Evolutionary conservation across 1,140 invertebrate genomes (phyloP).

Genomic region (Drosophila erecta): DNA sequence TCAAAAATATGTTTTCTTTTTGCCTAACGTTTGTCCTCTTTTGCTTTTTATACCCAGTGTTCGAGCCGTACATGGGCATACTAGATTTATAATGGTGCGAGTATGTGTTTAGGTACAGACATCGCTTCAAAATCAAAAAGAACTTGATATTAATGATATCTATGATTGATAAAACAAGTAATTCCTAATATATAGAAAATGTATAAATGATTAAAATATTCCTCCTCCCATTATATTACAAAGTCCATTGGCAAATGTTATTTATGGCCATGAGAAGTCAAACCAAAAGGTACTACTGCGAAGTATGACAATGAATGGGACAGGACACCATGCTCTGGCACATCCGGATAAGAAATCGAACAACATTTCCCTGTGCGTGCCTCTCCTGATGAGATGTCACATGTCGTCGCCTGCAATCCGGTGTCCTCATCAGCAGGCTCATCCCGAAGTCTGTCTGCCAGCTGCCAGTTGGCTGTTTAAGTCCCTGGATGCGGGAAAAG

Average conservation of each 20-base stretch:
- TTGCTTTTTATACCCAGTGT: conserved; percentile 23
- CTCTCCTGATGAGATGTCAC: conserved; percentile 72
- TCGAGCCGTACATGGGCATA: not conserved
- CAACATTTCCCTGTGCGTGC: conserved; percentile 49
- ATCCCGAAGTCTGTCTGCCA: conserved; percentile 8
- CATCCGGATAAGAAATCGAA: conserved; percentile 10
- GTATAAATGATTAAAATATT: no score
- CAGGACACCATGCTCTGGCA: not conserved
- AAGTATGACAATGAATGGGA: not conserved
- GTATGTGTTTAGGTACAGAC: not conserved
- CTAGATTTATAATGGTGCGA: not conserved
- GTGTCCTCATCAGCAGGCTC: conserved; percentile 34
- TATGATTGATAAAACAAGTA: no score
- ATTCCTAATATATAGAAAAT: no score
- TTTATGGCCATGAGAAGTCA: not conserved
- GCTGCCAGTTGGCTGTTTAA: conserved; percentile 26
- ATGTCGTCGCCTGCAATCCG: conserved; percentile 62
- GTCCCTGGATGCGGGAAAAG: conserved; percentile 25
- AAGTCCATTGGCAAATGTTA: not conserved
- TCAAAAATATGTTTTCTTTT: conserved; percentile 67
- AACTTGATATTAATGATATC: not conserved
- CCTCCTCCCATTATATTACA: not conserved
- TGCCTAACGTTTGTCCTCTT: conserved; percentile 13
- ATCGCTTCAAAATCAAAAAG: not conserved
- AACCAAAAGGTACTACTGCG: not conserved